These are phyloP conservation scores for Ochropacha duplaris DNA, from an alignment of 2,888 invertebrate genomes.

Conservation along the genomic window DNA sequence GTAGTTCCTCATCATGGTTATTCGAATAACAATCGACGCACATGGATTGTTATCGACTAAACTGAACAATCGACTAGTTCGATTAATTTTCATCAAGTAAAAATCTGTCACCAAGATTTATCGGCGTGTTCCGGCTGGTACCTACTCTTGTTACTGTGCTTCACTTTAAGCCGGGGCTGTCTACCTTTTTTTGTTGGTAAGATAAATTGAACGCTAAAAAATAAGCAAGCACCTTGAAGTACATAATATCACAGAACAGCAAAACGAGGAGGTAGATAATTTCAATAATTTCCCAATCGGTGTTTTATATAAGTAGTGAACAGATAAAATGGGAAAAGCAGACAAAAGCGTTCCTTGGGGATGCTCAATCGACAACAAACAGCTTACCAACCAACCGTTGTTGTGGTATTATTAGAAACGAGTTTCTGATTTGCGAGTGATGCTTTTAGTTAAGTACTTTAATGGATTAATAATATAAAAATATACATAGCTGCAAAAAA, in stretches of 20 bases:
- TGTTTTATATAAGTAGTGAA: neutral
- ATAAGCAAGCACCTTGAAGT: neutral
- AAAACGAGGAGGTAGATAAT: neutral
- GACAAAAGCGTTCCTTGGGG: constrained; percentile 10
- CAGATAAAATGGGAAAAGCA: neutral
- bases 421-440: neutral
- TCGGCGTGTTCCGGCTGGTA: too few relatives aligned
- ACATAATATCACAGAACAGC: neutral
- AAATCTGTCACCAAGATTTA: too few relatives aligned
- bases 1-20: too few relatives aligned
- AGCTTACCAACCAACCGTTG: neutral
- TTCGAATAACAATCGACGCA: too few relatives aligned
- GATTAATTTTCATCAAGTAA: too few relatives aligned
- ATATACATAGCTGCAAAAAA: too few relatives aligned
- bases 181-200: too few relatives aligned
- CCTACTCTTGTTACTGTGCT: too few relatives aligned
- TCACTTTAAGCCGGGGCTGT: too few relatives aligned
- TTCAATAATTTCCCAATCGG: constrained; percentile 14
- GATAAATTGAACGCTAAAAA: too few relatives aligned
- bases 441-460: neutral
- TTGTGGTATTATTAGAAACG: neutral
- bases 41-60: too few relatives aligned
- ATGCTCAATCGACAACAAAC: constrained; percentile 3
- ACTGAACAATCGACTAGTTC: too few relatives aligned
- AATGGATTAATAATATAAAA: neutral